Evolutionary conservation across 2,888 invertebrate species (phyloP), one percentile per base, ranked within the genome.

Genomic region (Pimpla rufipes): DNA sequence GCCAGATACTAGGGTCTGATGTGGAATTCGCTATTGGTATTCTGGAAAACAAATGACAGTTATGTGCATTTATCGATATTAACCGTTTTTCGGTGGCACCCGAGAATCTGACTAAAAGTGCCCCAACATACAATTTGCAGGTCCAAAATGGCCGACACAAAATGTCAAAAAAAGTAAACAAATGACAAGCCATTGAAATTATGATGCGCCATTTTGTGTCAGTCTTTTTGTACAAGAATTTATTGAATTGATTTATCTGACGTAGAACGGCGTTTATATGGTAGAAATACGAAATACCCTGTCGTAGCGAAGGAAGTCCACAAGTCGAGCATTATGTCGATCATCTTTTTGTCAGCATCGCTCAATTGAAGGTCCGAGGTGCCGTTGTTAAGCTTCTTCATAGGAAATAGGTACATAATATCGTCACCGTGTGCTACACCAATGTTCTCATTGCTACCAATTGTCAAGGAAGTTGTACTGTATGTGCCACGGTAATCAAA

Each of bases 341-440:
- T 89, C 21, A 94, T 89, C 55, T 81, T 55, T 37, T 81, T 62
- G 76, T 92, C 92, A 0, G 81, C 55, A 18, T 84, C 68, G 66
- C 83, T 87, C 23, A 89, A 74, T 16, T 77, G 81, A 6, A 79
- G 76, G 10, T 78, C 40, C 11, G 64, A n/a, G 2, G 2, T 23
- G 6, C 21, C 42, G 42, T 81, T 62, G n/a, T 80, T 52, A 2
- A 47, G 13, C 3, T 47, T 47, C n/a, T 16, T 50, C 16, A 6
- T 1, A 6, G 89, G 88, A 87, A 94, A 94, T 18, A 94, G 82
- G 84, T 94, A 93, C 29, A 94, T 90, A 1, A 94, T 87, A 62
- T 95, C 94, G 81, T 94, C 94, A 0, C 94, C 94, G 85, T 94
- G 94, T 59, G 93, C 92, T 3, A 94, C 93, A 3, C 94, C 85